Evolutionary conservation across 2,113 vertebrate species (phyloP).

Genomic region (Semnopithecus entellus): DNA sequence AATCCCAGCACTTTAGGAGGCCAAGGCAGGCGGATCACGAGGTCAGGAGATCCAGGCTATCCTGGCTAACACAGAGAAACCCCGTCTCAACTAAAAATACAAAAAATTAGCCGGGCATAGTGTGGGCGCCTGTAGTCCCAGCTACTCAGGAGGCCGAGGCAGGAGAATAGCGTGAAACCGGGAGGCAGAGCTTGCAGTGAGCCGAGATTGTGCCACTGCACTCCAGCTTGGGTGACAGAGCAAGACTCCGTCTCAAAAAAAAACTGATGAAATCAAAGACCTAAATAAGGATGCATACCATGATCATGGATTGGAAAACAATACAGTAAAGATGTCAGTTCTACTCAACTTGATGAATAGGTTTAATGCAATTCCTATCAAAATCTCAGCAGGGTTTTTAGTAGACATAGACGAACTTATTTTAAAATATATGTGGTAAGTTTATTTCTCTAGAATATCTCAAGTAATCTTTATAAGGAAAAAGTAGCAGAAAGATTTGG

Average conservation of each 20-base stretch:
- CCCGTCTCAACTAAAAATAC: no score
- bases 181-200: no score
- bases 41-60: no score
- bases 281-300: neutral
- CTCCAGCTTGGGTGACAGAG: no score
- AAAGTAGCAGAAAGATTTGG: neutral
- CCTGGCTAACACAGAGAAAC: no score
- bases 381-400: neutral
- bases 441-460: neutral
- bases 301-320: neutral
- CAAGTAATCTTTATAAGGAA: neutral
- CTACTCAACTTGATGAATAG: neutral
- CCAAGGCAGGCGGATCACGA: fast-evolving
- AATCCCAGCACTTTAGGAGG: no score
- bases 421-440: neutral
- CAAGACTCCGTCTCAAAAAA: no score
- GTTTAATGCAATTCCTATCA: neutral
- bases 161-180: no score
- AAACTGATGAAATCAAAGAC: neutral
- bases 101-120: no score
- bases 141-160: no score
- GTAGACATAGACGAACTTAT: neutral
- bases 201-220: no score
- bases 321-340: neutral
- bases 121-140: no score